These are phyloP conservation scores for Anastrepha obliqua DNA, from an alignment of 1,140 invertebrate species.

Conservation along the genomic window DNA sequence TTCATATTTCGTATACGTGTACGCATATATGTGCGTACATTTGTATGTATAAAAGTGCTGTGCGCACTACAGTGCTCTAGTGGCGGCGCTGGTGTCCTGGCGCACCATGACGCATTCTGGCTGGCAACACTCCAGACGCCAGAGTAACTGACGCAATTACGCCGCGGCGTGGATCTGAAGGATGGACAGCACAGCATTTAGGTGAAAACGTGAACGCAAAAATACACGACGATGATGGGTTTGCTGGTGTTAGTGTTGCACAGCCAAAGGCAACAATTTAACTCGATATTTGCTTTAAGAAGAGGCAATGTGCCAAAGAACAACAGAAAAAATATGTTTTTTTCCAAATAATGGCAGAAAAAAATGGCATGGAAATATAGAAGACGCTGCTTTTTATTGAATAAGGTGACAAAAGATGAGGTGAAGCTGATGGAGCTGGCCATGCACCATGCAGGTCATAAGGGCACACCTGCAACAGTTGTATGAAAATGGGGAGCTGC, in stretches of 20 bases:
- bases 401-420: too few species aligned
- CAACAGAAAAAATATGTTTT: neutral
- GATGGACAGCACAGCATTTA: neutral
- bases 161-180: neutral
- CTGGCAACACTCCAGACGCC: conserved; percentile 29
- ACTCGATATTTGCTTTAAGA: neutral
- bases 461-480: too few species aligned
- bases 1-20: too few species aligned
- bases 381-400: too few species aligned
- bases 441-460: too few species aligned
- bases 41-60: neutral
- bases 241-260: neutral
- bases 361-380: too few species aligned
- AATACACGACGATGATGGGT: neutral
- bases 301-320: neutral
- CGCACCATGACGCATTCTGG: neutral
- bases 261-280: neutral
- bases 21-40: neutral
- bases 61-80: neutral
- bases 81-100: neutral
- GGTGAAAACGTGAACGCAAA: neutral
- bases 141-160: conserved; percentile 5
- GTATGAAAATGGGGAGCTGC: too few species aligned
- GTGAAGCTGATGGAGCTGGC: too few species aligned
- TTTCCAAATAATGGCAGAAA: too few species aligned